Percentiles rank a stretch among this genome's conserved stretches.
These are phyloP conservation scores for Salarias fasciatus DNA, from an alignment of 2,797 vertebrate genomes.

Conservation along the genomic window DNA sequence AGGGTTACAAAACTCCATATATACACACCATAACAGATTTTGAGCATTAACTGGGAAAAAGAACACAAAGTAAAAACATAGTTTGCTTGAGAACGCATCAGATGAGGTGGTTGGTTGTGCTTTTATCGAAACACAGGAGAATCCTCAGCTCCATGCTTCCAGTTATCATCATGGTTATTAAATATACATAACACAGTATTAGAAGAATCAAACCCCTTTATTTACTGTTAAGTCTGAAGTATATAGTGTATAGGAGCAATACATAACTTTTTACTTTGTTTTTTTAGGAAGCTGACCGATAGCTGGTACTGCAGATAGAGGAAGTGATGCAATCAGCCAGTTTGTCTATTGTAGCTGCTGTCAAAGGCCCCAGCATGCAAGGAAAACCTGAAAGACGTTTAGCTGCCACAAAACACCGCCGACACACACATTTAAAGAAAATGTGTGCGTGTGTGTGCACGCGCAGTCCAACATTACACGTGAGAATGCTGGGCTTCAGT, in stretches of 20 bases:
- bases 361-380: conserved; percentile 71
- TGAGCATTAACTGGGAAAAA: conserved; percentile 50
- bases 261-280: neutral
- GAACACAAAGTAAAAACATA: conserved; percentile 48
- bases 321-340: conserved; percentile 43
- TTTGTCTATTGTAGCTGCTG: conserved; percentile 41
- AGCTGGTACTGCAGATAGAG: conserved; percentile 49
- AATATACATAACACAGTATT: conserved; percentile 73
- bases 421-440: conserved; percentile 48
- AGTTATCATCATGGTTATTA: conserved; percentile 86
- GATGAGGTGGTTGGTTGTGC: conserved; percentile 80
- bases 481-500: conserved; percentile 69
- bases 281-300: conserved; percentile 34
- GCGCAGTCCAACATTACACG: conserved; percentile 62
- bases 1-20: conserved; percentile 53
- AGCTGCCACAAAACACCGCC: conserved; percentile 77
- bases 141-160: conserved; percentile 80
- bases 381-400: conserved; percentile 77
- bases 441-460: conserved; percentile 37
- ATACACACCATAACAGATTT: conserved; percentile 51
- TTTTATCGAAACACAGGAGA: conserved; percentile 68
- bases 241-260: conserved; percentile 62
- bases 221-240: conserved; percentile 56
- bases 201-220: conserved; percentile 62
- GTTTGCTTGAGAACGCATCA: conserved; percentile 51